Percentiles rank a stretch among this genome's conserved stretches.
Evolutionary conservation across 2,113 vertebrate species (phyloP).

Genomic region (Marmota flaviventris): DNA sequence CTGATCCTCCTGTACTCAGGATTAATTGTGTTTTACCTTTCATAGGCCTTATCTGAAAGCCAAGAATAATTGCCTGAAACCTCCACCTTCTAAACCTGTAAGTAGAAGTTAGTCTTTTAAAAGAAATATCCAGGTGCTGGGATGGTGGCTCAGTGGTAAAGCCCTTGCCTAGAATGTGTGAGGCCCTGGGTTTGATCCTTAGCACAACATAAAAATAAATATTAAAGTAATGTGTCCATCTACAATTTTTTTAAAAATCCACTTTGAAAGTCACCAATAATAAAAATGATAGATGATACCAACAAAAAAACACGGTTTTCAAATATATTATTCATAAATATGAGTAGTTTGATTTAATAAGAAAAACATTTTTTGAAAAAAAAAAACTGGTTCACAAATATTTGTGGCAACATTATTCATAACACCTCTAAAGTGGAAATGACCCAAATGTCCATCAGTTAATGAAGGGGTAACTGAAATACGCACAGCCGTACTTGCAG

Average conservation of each 20-base stretch:
- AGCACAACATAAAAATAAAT: too few relatives aligned
- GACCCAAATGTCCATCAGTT: background rate
- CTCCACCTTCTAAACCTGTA: slow-evolving; percentile 78
- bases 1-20: slow-evolving; percentile 26
- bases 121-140: background rate
- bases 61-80: slow-evolving; percentile 59
- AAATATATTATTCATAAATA: slow-evolving; percentile 34
- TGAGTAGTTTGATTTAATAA: background rate
- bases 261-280: slow-evolving; percentile 6
- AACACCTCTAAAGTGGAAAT: background rate
- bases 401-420: background rate
- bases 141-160: too few relatives aligned
- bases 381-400: background rate
- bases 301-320: slow-evolving; percentile 16
- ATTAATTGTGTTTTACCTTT: slow-evolving; percentile 74
- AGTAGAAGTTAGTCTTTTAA: slow-evolving; percentile 76
- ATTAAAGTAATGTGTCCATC: too few relatives aligned
- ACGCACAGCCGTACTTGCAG: background rate
- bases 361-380: slow-evolving; percentile 57
- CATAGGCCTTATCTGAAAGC: slow-evolving; percentile 85
- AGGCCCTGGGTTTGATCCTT: too few relatives aligned
- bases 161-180: too few relatives aligned
- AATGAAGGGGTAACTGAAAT: background rate
- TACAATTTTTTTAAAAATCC: too few relatives aligned
- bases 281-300: background rate